Conservation (phyloP, 2,113 vertebrate species). For the Lethenteron reissneri region DNA sequence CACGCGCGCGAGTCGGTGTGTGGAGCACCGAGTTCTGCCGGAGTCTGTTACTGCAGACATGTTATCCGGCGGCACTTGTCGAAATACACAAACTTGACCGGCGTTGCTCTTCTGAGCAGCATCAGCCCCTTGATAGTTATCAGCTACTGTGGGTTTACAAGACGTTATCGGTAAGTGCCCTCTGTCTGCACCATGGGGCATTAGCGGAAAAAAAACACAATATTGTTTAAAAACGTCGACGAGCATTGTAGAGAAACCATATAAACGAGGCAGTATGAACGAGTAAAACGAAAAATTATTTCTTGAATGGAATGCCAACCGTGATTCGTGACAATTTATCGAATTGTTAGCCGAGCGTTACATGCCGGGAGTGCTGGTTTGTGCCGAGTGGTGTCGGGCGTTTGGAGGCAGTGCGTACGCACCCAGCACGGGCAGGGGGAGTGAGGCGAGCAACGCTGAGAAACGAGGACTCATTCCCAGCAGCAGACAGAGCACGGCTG, state of each 20-base stretch:
- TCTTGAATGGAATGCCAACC: neutral
- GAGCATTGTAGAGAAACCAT: too few species aligned
- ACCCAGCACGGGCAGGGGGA: conserved; percentile 39
- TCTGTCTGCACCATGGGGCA: too few species aligned
- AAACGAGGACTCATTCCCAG: conserved; percentile 34
- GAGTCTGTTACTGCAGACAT: neutral
- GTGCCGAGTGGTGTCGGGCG: neutral
- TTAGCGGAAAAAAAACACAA: too few species aligned
- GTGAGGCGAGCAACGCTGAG: conserved; percentile 23
- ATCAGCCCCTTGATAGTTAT: neutral
- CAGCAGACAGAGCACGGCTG: conserved; percentile 20
- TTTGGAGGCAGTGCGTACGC: conserved; percentile 10
- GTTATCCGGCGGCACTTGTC: neutral
- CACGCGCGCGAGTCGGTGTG: neutral
- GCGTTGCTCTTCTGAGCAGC: neutral
- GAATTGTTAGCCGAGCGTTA: neutral
- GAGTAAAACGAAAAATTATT: too few species aligned
- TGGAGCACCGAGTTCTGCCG: neutral
- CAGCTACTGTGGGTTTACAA: neutral
- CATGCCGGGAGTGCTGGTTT: neutral
- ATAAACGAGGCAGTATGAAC: too few species aligned
- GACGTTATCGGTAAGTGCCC: neutral
- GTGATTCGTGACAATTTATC: neutral
- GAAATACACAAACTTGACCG: neutral
- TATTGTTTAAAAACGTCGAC: too few species aligned